Percentiles rank a stretch among this genome's conserved stretches.
These are phyloP conservation scores for Sylvicola cinctus DNA, from an alignment of 2,888 invertebrate species.

Conservation along the genomic window DNA sequence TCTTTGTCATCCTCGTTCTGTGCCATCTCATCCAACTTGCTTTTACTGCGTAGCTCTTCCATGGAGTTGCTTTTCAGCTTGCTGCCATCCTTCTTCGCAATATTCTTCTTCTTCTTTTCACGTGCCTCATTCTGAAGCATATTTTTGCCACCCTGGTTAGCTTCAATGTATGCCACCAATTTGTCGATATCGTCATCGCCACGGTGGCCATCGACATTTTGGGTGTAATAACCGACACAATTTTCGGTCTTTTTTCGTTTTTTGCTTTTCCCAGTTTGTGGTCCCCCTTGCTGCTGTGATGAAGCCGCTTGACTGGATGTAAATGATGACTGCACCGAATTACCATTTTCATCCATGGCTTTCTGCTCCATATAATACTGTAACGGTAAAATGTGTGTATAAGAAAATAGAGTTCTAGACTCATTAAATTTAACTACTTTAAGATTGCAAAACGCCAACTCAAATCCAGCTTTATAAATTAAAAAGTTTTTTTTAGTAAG, in stretches of 20 bases:
- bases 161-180: conserved; percentile 59
- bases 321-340: conserved; percentile 37
- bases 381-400: too few relatives aligned
- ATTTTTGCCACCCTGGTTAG: conserved; percentile 16
- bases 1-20: too few relatives aligned
- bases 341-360: conserved; percentile 56
- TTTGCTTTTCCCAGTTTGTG: conserved; percentile 36
- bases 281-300: not conserved
- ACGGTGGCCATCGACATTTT: conserved; percentile 56
- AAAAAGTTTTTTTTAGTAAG: too few relatives aligned
- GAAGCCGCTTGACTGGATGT: conserved; percentile 25
- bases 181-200: conserved; percentile 58
- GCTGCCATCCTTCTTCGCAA: conserved; percentile 14
- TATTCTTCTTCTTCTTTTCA: conserved; percentile 27
- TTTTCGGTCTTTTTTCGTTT: conserved; percentile 32
- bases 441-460: too few relatives aligned
- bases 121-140: conserved; percentile 22
- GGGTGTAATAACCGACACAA: conserved; percentile 24
- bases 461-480: too few relatives aligned
- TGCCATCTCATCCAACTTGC: conserved; percentile 40
- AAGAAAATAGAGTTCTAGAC: too few relatives aligned
- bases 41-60: conserved; percentile 54
- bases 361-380: too few relatives aligned
- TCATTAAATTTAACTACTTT: too few relatives aligned
- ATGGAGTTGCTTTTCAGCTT: conserved; percentile 51